Conservation (phyloP, 2,113 vertebrate species). For the Porphyrio hochstetteri region DNA sequence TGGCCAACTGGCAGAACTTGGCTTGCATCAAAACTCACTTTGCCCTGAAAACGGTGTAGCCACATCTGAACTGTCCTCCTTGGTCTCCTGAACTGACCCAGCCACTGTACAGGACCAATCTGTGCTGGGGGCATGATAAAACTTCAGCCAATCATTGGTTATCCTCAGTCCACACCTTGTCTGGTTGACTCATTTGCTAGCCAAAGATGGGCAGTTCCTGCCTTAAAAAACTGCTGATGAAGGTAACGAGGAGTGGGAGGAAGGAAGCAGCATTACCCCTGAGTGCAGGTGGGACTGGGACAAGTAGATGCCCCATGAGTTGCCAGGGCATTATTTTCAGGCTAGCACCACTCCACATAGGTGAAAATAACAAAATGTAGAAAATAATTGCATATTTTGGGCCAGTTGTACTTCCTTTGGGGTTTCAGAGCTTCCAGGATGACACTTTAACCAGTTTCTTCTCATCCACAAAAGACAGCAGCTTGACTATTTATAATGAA, state of each 20-base stretch:
- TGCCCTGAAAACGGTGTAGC: background rate
- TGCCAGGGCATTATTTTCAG: background rate
- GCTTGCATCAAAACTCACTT: background rate
- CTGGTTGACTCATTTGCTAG: background rate
- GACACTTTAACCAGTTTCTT: background rate
- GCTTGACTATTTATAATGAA: background rate
- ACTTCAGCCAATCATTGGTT: rapidly evolving
- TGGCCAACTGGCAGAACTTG: rapidly evolving
- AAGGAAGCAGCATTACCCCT: background rate
- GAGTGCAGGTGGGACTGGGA: background rate
- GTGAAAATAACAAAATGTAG: background rate
- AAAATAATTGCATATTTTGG: rapidly evolving
- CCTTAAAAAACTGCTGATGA: background rate
- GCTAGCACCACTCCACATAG: background rate
- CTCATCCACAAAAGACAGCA: background rate
- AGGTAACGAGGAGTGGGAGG: background rate
- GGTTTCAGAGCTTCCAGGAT: background rate
- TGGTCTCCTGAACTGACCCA: background rate
- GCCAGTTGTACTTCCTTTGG: rapidly evolving
- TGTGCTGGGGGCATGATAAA: background rate
- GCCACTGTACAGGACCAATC: rapidly evolving
- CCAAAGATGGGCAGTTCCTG: background rate
- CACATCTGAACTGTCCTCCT: background rate
- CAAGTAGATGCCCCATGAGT: rapidly evolving
- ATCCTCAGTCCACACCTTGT: background rate